Base-by-base conservation (phyloP, 2,113 vertebrate genomes). In the Labeo catla region DNA sequence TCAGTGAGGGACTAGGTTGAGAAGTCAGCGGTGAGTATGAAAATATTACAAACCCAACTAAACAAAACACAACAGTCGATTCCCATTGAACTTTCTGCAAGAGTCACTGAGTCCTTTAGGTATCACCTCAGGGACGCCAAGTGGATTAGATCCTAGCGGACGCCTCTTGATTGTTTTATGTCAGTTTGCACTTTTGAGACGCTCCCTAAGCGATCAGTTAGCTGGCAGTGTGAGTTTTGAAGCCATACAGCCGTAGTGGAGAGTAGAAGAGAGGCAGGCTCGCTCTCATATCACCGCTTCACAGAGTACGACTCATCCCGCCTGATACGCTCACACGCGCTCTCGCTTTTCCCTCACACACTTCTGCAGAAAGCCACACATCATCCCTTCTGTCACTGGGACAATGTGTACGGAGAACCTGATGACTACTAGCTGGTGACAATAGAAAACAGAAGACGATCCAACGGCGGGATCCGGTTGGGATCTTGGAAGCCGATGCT, bases 161-260 rank as follows among this genome's bases (percentile, higher is more conserved):
- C 39, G 63, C 3, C 12, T 80, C 28, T 61, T 85, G 34, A 28
- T 54, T 47, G 3, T 61, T 83, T 73, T 83, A 5, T 84, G 68
- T 52, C 73, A 63, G 68, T 15, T n/a, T 34, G 79, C 76, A 87
- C 86, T 92, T 92, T 89, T 80, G 80, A 89, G 91, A 92, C 36
- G 74, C 59, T 91, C 89, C 91, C 90, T 92, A 79, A 89, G 83
- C 23, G 45, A 6, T 65, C 72, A 54, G 79, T 79, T 85, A 21
- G 21, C 87, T 65, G 43, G 78, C 61, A 57, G 74, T 90, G 84
- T 72, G 89, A 90, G 91, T 89, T 89, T 90, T 90, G 87, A 89
- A 89, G 88, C 84, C 78, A 72, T 83, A 84, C 86, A 86, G 88
- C 76, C 91, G 79, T 57, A 87, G 84, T 83, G 70, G 1, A 83